phyloP scores from a whole-genome alignment of 2,113 vertebrate species.

The Macquaria australasica region DNA sequence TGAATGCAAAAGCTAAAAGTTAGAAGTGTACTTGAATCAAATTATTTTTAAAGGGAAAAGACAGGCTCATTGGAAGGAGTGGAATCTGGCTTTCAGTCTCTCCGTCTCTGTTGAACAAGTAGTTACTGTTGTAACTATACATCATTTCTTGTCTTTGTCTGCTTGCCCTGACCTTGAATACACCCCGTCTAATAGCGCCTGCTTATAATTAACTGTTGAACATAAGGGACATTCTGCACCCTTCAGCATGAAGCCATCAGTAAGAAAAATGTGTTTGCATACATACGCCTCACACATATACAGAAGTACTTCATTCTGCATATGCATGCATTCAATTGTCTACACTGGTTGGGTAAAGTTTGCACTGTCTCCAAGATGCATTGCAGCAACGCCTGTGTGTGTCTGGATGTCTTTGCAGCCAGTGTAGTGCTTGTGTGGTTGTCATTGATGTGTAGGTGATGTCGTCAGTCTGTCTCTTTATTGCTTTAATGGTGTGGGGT shows the following conservation, averaged over 20 bases:
- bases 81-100: constrained; percentile 23
- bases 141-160: constrained; percentile 33
- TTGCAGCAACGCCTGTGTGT: constrained; percentile 27
- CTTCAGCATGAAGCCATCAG: constrained; percentile 37
- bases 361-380: constrained; percentile 40
- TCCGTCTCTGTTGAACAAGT: constrained; percentile 29
- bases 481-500: constrained; percentile 69
- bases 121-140: constrained; percentile 31
- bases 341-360: constrained; percentile 25
- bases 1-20: not conserved
- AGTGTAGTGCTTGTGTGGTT: constrained; percentile 38
- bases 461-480: constrained; percentile 71
- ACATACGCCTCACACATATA: not conserved
- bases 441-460: constrained; percentile 67
- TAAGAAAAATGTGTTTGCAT: constrained; percentile 19
- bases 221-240: constrained; percentile 13
- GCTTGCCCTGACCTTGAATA: constrained; percentile 50
- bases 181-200: constrained; percentile 6
- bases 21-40: not conserved
- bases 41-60: not conserved
- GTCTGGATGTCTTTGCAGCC: constrained; percentile 37
- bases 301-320: constrained; percentile 21
- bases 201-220: constrained; percentile 43
- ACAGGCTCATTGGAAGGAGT: not conserved
- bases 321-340: constrained; percentile 49